Conservation (phyloP, 2,113 vertebrate species). For the Nannobrachium achirus region DNA sequence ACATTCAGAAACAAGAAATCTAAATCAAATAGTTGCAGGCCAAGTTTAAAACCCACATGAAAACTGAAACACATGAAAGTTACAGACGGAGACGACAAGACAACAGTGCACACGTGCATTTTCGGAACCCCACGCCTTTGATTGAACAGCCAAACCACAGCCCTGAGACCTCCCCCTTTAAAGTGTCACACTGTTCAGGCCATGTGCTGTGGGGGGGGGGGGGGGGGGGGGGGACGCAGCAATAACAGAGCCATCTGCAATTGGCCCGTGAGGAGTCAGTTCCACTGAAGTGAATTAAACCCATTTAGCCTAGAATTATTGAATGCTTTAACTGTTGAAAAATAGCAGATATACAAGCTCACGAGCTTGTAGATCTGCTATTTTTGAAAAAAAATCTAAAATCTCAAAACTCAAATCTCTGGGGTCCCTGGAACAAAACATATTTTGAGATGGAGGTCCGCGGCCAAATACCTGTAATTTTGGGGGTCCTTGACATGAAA, state of each 20-base stretch:
- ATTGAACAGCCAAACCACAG: slow-evolving; percentile 36
- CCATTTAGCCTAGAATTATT: too few species aligned
- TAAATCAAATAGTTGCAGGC: neutral
- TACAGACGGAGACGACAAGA: slow-evolving; percentile 35
- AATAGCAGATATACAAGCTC: too few species aligned
- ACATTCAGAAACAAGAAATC: neutral
- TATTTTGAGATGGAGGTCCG: too few species aligned
- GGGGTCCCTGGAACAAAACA: too few species aligned
- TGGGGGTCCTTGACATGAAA: too few species aligned
- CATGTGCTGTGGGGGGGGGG: slow-evolving; percentile 26
- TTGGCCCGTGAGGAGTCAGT: neutral
- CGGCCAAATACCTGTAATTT: too few species aligned
- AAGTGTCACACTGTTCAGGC: slow-evolving; percentile 52
- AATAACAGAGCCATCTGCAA: neutral
- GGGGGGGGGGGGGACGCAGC: too few species aligned
- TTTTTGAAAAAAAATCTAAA: too few species aligned
- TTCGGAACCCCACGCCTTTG: slow-evolving; percentile 32
- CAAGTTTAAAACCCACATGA: neutral
- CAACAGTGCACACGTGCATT: slow-evolving; percentile 46
- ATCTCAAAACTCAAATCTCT: too few species aligned
- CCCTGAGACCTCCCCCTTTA: slow-evolving; percentile 8
- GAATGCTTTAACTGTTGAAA: too few species aligned
- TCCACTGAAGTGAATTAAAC: neutral
- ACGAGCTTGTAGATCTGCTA: too few species aligned
- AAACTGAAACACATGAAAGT: slow-evolving; percentile 20